These are phyloP conservation scores for Hedya salicella DNA, from an alignment of 2,888 invertebrate genomes.

Conservation along the genomic window DNA sequence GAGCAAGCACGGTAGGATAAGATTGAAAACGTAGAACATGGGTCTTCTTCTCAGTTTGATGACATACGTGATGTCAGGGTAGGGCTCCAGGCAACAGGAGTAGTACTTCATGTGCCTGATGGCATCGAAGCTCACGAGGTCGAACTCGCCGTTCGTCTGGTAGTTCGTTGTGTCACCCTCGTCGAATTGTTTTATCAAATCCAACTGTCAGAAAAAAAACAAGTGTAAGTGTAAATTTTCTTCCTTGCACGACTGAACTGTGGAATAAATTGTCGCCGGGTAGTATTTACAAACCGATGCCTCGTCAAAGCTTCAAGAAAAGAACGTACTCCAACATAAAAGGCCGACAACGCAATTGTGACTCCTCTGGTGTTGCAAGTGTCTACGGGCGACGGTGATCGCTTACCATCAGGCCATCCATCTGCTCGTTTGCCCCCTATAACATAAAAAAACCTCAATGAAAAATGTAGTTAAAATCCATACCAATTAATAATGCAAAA, in stretches of 20 bases:
- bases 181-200: slow-evolving; percentile 90
- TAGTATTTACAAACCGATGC: no score
- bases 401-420: no score
- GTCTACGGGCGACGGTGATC: no score
- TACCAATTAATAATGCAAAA: no score
- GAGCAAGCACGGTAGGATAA: slow-evolving; percentile 93
- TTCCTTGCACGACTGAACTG: neutral
- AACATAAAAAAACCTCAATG: no score
- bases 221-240: neutral
- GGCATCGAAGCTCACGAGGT: slow-evolving; percentile 91
- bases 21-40: slow-evolving; percentile 94
- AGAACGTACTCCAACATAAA: no score
- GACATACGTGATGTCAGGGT: slow-evolving; percentile 93
- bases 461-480: no score
- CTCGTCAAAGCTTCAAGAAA: no score
- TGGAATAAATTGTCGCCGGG: no score
- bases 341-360: no score
- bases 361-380: no score
- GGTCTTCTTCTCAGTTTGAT: slow-evolving; percentile 90
- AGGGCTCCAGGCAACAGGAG: slow-evolving; percentile 92
- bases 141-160: slow-evolving; percentile 96
- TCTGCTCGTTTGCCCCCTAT: no score
- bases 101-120: slow-evolving; percentile 90
- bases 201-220: slow-evolving; percentile 83
- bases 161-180: slow-evolving; percentile 95